phyloP scores from a whole-genome alignment of 1,140 invertebrate species.

The Mizuhopecten yessoensis region DNA sequence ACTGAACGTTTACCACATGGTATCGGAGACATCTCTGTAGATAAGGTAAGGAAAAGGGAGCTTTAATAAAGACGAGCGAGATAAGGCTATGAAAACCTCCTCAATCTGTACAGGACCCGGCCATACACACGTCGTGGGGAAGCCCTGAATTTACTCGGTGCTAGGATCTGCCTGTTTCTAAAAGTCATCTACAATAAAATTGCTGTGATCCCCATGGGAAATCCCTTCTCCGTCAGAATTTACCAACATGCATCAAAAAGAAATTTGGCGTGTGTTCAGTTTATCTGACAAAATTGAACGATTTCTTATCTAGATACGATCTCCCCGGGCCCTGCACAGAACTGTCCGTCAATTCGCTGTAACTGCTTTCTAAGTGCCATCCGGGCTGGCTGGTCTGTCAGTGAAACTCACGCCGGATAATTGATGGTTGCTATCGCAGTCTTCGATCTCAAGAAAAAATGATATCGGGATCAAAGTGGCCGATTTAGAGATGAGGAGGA shows the following conservation, averaged over 20 bases:
- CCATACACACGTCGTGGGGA: slow-evolving; percentile 22
- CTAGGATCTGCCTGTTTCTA: slow-evolving; percentile 37
- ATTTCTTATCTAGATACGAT: slow-evolving; percentile 58
- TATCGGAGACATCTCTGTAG: slow-evolving; percentile 18
- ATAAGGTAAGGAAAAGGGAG: slow-evolving; percentile 36
- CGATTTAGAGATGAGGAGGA: slow-evolving; percentile 53
- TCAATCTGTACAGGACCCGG: neutral
- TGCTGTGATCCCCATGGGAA: slow-evolving; percentile 46
- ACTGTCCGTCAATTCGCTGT: slow-evolving; percentile 59
- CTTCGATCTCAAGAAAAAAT: slow-evolving; percentile 58
- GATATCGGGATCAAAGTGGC: slow-evolving; percentile 54
- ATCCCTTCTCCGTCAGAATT: slow-evolving; percentile 49
- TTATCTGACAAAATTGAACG: slow-evolving; percentile 61
- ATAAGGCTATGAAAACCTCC: neutral
- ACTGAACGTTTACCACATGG: slow-evolving; percentile 15
- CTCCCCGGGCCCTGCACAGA: slow-evolving; percentile 56
- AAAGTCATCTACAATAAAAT: slow-evolving; percentile 49
- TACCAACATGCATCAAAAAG: slow-evolving; percentile 61
- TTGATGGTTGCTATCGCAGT: slow-evolving; percentile 56
- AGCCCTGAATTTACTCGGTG: slow-evolving; percentile 6
- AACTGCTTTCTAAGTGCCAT: slow-evolving; percentile 61
- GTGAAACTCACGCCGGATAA: slow-evolving; percentile 53
- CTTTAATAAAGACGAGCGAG: slow-evolving; percentile 24
- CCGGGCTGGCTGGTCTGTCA: slow-evolving; percentile 53
- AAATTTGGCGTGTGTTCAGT: slow-evolving; percentile 56